These are phyloP conservation scores for Sebastes glaucus DNA, from an alignment of 2,797 vertebrate genomes.

Conservation along the genomic window DNA sequence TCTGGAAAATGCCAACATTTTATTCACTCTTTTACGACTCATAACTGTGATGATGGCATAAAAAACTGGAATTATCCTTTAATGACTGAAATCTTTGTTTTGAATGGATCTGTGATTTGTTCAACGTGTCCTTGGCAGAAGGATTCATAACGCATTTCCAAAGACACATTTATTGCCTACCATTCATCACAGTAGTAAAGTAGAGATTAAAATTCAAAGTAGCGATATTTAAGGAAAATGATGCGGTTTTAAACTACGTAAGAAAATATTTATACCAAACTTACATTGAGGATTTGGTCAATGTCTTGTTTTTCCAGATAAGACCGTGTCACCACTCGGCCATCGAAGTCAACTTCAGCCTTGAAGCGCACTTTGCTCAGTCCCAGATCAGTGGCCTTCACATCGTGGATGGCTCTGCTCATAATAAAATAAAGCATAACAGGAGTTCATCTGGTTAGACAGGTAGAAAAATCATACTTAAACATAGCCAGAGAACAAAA, in stretches of 20 bases:
- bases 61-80: background rate
- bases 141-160: background rate
- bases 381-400: slow-evolving; percentile 97
- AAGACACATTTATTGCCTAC: background rate
- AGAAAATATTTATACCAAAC: slow-evolving; percentile 45
- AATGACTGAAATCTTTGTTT: background rate
- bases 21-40: background rate
- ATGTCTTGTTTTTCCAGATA: slow-evolving; percentile 99
- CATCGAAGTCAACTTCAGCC: slow-evolving; percentile 98
- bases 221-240: background rate
- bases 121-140: background rate
- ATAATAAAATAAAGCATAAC: background rate
- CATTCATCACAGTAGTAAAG: background rate
- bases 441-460: background rate
- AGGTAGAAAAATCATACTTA: background rate
- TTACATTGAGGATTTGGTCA: slow-evolving; percentile 93
- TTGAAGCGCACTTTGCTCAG: slow-evolving; percentile 98
- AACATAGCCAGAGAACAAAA: background rate
- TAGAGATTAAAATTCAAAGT: background rate
- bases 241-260: background rate
- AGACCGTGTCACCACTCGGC: slow-evolving; percentile 94
- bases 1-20: background rate
- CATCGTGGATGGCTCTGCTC: slow-evolving; percentile 96
- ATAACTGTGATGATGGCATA: background rate
- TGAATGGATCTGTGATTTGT: background rate